phyloP scores from a whole-genome alignment of 2,113 vertebrate species.

The Pontoporia blainvillei region DNA sequence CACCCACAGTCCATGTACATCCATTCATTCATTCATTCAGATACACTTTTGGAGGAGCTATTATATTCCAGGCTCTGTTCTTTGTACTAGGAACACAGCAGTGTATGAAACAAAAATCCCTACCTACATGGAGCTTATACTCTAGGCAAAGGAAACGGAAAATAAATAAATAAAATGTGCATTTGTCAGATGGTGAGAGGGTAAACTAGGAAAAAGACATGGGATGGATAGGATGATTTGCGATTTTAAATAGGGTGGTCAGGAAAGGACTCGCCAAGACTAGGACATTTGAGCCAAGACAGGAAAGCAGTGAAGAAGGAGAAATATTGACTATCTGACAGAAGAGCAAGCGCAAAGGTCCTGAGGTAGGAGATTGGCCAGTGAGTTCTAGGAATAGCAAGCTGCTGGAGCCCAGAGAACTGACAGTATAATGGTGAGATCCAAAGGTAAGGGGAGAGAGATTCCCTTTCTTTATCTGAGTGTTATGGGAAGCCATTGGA shows the following conservation, averaged over 20 bases:
- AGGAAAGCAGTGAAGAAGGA: background rate
- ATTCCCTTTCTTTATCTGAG: background rate
- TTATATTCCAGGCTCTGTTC: background rate
- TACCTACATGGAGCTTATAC: background rate
- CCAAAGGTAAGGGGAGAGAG: rapidly evolving
- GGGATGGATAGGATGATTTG: background rate
- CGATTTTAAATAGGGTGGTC: background rate
- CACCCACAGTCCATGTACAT: no score
- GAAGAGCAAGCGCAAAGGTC: background rate
- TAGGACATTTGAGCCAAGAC: background rate
- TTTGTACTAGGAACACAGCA: background rate
- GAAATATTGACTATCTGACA: background rate
- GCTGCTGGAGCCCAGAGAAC: background rate
- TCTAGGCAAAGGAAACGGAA: background rate
- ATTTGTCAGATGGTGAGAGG: background rate
- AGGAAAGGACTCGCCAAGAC: background rate
- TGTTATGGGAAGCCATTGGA: background rate
- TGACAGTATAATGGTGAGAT: background rate
- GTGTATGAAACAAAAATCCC: background rate
- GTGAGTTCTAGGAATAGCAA: background rate
- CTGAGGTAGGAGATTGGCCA: background rate
- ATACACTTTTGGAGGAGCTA: background rate
- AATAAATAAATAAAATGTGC: background rate
- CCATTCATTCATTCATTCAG: background rate
- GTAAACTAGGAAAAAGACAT: background rate